Conservation (phyloP, 2,797 vertebrate species). For the Peromyscus nudipes region DNA sequence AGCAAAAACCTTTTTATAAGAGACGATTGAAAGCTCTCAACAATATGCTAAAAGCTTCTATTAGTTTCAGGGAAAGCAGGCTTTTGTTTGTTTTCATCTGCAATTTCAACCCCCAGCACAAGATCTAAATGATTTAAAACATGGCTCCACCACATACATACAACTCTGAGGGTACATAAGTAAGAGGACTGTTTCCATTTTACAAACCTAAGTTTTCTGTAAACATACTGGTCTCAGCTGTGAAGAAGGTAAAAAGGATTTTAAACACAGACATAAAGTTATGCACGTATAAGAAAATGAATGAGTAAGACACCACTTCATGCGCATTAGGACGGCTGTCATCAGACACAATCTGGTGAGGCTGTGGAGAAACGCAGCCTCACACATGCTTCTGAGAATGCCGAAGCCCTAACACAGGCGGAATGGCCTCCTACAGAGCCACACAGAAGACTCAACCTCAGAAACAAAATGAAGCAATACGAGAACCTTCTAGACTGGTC, state of each 20-base stretch:
- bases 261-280: not conserved
- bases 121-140: not conserved
- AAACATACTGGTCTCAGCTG: not conserved
- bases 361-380: not conserved
- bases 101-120: not conserved
- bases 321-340: not conserved
- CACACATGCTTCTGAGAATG: not conserved
- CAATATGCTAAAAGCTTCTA: not conserved
- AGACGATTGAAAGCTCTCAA: not conserved
- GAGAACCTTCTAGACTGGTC: not conserved
- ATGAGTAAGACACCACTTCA: not conserved
- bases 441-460: not conserved
- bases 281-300: not conserved
- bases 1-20: not conserved
- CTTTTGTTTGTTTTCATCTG: not conserved
- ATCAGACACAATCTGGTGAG: not conserved
- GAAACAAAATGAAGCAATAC: not conserved
- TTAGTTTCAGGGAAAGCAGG: not conserved
- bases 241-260: not conserved
- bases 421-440: not conserved
- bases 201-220: not conserved
- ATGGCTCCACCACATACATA: not conserved
- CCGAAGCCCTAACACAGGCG: not conserved
- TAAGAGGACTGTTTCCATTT: not conserved
- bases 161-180: not conserved